phyloP scores from a whole-genome alignment of 2,113 vertebrate genomes.

The Rhegmatorhina hoffmannsi region DNA sequence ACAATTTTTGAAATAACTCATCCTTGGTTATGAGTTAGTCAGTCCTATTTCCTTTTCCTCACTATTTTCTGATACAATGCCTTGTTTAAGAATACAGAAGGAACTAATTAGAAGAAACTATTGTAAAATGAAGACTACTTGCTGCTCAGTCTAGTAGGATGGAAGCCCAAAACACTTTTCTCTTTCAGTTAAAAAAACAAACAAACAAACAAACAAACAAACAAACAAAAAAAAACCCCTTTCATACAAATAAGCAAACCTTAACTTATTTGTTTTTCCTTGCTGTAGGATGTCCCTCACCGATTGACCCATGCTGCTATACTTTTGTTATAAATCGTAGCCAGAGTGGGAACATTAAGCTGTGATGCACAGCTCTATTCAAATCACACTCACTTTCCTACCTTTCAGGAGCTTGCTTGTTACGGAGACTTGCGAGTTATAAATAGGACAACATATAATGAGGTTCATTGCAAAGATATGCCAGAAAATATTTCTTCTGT shows the following conservation, averaged over 20 bases:
- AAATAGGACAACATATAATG: conserved; percentile 73
- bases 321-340: conserved; percentile 70
- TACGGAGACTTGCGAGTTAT: conserved; percentile 63
- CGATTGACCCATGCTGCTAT: conserved; percentile 47
- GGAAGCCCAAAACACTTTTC: not conserved
- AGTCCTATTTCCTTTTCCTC: not conserved
- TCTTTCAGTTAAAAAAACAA: not conserved
- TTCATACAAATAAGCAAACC: not conserved
- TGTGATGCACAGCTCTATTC: conserved; percentile 65
- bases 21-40: not conserved
- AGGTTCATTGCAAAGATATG: not conserved
- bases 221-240: not conserved
- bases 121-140: not conserved
- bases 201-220: no score
- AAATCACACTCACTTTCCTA: conserved; percentile 61
- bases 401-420: conserved; percentile 63
- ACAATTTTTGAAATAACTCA: not conserved
- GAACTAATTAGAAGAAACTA: not conserved
- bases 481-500: not conserved
- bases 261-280: not conserved
- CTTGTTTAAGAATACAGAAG: not conserved
- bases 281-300: conserved; percentile 20
- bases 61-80: not conserved
- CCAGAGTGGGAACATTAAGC: conserved; percentile 47
- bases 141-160: not conserved